Percentiles rank a stretch among this genome's conserved stretches.
Conservation (phyloP, 2,888 invertebrate species). For the Blastobasis lacticolella region DNA sequence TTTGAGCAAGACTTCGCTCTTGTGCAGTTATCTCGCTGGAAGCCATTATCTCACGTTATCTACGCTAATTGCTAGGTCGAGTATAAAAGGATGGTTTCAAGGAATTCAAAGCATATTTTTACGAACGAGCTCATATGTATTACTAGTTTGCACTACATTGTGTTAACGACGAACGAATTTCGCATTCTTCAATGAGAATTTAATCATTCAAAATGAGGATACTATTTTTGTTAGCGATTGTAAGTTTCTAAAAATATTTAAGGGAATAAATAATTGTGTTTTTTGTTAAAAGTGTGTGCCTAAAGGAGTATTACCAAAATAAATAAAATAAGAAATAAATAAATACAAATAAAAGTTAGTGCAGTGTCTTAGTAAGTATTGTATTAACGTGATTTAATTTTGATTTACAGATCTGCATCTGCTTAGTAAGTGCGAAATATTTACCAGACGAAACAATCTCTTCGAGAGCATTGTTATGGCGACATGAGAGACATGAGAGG, state of each 20-base stretch:
- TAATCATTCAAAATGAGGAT: slow-evolving; percentile 51
- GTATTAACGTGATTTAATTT: slow-evolving; percentile 3
- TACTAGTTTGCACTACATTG: slow-evolving; percentile 34
- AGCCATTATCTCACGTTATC: slow-evolving; percentile 66
- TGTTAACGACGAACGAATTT: slow-evolving; percentile 59
- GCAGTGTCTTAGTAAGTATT: too few species aligned
- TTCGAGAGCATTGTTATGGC: slow-evolving; percentile 29
- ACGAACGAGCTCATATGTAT: slow-evolving; percentile 65
- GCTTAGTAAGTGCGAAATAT: slow-evolving; percentile 58
- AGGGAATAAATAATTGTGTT: neutral
- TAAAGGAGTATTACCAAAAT: too few species aligned
- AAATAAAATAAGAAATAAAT: too few species aligned
- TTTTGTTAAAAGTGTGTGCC: slow-evolving; percentile 1
- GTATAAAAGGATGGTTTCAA: slow-evolving; percentile 55
- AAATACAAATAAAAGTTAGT: too few species aligned
- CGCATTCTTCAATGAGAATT: slow-evolving; percentile 33
- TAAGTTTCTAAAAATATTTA: slow-evolving; percentile 32
- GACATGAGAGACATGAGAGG: slow-evolving; percentile 36
- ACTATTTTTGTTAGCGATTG: slow-evolving; percentile 48
- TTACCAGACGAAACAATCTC: slow-evolving; percentile 45
- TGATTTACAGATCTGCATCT: slow-evolving; percentile 51
- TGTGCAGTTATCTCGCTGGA: slow-evolving; percentile 47
- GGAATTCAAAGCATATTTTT: slow-evolving; percentile 38
- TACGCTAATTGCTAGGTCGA: slow-evolving; percentile 45
- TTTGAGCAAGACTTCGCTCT: slow-evolving; percentile 48